Percentiles rank a stretch among this genome's conserved stretches.
Conservation (phyloP, 1,140 invertebrate genomes). For the Lordiphosa collinella region DNA sequence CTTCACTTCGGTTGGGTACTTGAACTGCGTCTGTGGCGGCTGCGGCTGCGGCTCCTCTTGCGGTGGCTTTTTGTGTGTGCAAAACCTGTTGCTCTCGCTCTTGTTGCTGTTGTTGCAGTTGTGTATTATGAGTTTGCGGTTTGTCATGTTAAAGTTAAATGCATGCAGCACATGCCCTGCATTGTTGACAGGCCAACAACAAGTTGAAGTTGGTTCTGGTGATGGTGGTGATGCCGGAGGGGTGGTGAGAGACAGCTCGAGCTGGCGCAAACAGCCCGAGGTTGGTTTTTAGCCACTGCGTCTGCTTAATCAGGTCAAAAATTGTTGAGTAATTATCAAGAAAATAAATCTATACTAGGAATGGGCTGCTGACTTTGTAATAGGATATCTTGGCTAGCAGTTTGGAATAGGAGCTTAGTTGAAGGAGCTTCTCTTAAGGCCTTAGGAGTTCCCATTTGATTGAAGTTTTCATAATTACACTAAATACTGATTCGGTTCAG, state of each 20-base stretch:
- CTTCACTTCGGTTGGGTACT: conserved; percentile 29
- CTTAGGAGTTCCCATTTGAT: too few relatives aligned
- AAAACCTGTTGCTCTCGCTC: conserved; percentile 52
- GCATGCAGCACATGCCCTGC: conserved; percentile 76
- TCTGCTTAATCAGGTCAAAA: conserved; percentile 66
- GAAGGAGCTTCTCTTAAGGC: too few relatives aligned
- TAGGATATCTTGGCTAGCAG: neutral
- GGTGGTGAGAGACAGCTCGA: conserved; percentile 6
- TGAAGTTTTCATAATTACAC: too few relatives aligned
- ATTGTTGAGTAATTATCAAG: conserved; percentile 56
- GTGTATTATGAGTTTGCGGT: conserved; percentile 76
- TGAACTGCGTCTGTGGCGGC: conserved; percentile 22
- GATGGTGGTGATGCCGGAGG: neutral
- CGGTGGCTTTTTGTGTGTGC: conserved; percentile 50
- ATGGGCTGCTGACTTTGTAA: neutral
- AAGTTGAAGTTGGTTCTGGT: conserved; percentile 21
- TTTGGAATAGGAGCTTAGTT: too few relatives aligned
- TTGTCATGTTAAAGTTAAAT: conserved; percentile 77
- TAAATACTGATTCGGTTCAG: too few relatives aligned
- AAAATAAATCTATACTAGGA: conserved; percentile 37
- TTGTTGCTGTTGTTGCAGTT: conserved; percentile 59
- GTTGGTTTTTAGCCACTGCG: conserved; percentile 46
- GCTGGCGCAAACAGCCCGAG: conserved; percentile 32
- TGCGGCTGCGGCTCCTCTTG: conserved; percentile 22
- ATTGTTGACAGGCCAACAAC: conserved; percentile 67